Conservation (phyloP, 2,888 invertebrate genomes). For the Drosophila demipolita region DNA sequence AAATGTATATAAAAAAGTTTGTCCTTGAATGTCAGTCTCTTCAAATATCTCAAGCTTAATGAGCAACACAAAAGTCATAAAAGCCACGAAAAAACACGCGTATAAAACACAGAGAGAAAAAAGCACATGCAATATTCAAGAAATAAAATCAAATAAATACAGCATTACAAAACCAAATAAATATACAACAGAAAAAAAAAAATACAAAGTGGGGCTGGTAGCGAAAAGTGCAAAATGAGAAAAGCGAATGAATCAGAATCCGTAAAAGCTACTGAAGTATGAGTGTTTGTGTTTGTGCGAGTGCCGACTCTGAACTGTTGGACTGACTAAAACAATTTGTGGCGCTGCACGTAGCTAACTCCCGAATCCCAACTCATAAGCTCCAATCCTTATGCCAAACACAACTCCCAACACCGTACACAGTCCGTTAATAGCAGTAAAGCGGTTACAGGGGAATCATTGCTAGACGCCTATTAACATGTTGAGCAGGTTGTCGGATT, state of each 20-base stretch:
- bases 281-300: not conserved
- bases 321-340: constrained; percentile 9
- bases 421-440: constrained; percentile 40
- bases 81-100: constrained; percentile 23
- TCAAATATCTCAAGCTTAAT: not conserved
- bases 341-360: constrained; percentile 34
- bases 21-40: not conserved
- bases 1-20: not conserved
- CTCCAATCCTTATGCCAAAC: not conserved
- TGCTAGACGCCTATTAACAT: constrained; percentile 63
- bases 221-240: constrained; percentile 65
- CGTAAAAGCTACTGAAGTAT: constrained; percentile 25
- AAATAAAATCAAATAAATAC: constrained; percentile 69
- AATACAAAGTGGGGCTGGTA: constrained; percentile 23
- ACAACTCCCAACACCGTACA: not conserved
- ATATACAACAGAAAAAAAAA: constrained; percentile 16
- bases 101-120: constrained; percentile 7
- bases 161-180: constrained; percentile 8
- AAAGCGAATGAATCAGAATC: constrained; percentile 16
- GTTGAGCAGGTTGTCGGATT: constrained; percentile 64
- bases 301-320: constrained; percentile 6
- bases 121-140: constrained; percentile 29
- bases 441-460: constrained; percentile 39
- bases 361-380: not conserved
- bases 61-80: constrained; percentile 50